Evolutionary conservation across 2,113 vertebrate species (phyloP), one percentile per base, ranked within the genome.

Genomic region (Trogon melanurus): DNA sequence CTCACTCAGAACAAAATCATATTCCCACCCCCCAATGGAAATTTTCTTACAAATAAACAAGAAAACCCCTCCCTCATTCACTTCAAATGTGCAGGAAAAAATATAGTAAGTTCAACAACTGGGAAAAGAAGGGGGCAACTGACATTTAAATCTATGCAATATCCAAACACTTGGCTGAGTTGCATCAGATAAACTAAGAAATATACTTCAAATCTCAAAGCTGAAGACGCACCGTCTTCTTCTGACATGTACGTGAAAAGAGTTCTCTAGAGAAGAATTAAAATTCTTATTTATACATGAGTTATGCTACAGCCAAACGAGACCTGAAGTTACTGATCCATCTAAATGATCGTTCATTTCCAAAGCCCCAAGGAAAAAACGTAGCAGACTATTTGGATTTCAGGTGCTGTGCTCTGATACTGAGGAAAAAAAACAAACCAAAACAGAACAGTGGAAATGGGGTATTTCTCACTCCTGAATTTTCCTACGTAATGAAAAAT

Each of bases 31-130:
- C 1, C 7, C 32, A 47, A 17, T 51, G 47, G 76, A 95, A 85
- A 67, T 62, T 91, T 69, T 72, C 79, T 79, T 66, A 95, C 10
- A 93, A 95, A 92, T 51, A 95, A 94, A 94, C 74, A 96, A 45
- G 8, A 53, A 45, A 81, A 44, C 5, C 0, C 3, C 50, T 80
- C 32, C 21, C 13, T 53, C 18, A 25, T 71, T 82, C 34, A 57
- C 34, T 91, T 61, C 71, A 83, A 93, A 89, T 17, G 53, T 22
- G 67, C 38, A 72, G 45, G 70, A 53, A 89, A 84, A 91, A 79
- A 36, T 22, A 69, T 6, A 5, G 3, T 6, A 78, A 92, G 30
- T 72, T 73, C 82, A 89, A 69, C 5, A 79, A 54, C 79, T 87
- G 30, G 13, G 14, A 16, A 2, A 17, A 76, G 69, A 69, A 32